phyloP scores from a whole-genome alignment of 2,113 vertebrate species.

The Mormoops blainvillei region DNA sequence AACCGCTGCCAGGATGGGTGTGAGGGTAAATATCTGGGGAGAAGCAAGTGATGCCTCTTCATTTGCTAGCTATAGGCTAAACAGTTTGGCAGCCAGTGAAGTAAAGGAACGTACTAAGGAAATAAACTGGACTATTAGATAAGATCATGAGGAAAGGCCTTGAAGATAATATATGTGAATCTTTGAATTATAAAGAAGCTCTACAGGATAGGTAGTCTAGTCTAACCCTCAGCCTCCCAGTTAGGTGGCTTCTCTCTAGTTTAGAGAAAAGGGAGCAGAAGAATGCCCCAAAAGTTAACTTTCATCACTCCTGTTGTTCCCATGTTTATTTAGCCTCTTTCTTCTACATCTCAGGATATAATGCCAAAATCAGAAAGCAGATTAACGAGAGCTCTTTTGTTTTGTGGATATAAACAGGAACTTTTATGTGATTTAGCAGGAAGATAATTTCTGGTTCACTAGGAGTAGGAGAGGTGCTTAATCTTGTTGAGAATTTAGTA shows the following conservation, averaged over 20 bases:
- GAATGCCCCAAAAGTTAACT: not conserved
- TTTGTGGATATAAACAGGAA: conserved; percentile 10
- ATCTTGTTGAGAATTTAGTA: not conserved
- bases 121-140: not conserved
- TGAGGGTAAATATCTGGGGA: not conserved
- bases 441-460: not conserved
- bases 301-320: not conserved
- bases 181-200: conserved; percentile 21
- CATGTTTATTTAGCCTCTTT: not conserved
- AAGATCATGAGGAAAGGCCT: not conserved
- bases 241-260: not conserved
- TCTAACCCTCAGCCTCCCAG: not conserved
- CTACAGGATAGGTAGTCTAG: not conserved
- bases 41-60: not conserved
- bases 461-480: not conserved
- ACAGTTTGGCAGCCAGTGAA: not conserved
- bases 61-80: not conserved
- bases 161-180: not conserved
- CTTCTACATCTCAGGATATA: not conserved
- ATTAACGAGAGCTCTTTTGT: conserved; percentile 21
- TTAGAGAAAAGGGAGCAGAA: conserved; percentile 12
- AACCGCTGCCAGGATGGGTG: not conserved
- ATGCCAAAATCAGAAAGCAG: conserved; percentile 17
- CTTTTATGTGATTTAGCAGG: conserved; percentile 26
- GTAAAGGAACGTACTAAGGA: not conserved